A percentile compares a stretch with the other conserved stretches of the same genome.
phyloP scores from a whole-genome alignment of 2,113 vertebrate genomes.

The Reinhardtius hippoglossoides region DNA sequence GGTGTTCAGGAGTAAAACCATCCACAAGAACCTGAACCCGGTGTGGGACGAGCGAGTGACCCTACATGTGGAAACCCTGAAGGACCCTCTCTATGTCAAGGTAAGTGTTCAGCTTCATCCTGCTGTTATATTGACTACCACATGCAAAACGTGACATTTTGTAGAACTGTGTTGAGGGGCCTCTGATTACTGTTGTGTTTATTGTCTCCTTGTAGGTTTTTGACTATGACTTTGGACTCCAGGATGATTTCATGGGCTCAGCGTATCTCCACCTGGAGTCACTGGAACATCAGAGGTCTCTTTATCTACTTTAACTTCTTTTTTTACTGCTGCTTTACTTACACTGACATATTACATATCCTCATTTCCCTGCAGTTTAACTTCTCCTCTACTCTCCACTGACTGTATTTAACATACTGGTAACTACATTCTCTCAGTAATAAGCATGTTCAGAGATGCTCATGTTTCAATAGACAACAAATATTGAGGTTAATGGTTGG shows the following conservation, averaged over 20 bases:
- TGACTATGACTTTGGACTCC: slow-evolving; percentile 98
- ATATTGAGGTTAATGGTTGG: too few species aligned
- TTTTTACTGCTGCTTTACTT: not conserved
- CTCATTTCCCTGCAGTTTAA: not conserved
- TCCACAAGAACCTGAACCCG: slow-evolving; percentile 97
- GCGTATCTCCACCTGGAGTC: slow-evolving; percentile 91
- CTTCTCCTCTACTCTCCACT: not conserved
- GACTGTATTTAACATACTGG: not conserved
- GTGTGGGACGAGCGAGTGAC: slow-evolving; percentile 93
- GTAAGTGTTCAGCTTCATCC: slow-evolving; percentile 67
- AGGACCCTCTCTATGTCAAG: slow-evolving; percentile 93
- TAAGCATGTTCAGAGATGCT: too few species aligned
- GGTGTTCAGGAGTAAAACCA: slow-evolving; percentile 96
- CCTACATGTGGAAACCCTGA: slow-evolving; percentile 87
- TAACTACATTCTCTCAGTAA: not conserved
- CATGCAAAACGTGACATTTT: not conserved
- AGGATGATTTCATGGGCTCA: slow-evolving; percentile 98
- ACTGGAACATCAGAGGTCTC: slow-evolving; percentile 92
- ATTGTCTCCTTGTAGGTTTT: slow-evolving; percentile 87
- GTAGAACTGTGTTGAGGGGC: not conserved
- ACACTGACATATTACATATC: not conserved
- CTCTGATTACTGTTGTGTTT: not conserved
- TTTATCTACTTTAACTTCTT: not conserved
- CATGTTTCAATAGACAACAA: too few species aligned
- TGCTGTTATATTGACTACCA: not conserved